phyloP scores from a whole-genome alignment of 2,888 invertebrate species.

The Boloria euphrosyne region DNA sequence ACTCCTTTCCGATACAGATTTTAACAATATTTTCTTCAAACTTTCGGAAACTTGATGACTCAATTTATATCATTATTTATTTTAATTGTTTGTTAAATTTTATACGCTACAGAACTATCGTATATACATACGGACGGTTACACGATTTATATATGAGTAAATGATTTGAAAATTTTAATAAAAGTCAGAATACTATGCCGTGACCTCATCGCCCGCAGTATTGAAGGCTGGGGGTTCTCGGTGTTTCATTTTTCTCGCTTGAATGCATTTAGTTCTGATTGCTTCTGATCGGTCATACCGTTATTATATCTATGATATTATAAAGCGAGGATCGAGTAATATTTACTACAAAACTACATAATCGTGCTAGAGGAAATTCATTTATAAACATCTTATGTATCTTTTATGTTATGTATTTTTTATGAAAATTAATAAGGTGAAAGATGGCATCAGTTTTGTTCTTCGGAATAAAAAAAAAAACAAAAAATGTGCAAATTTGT shows the following conservation, averaged over 20 bases:
- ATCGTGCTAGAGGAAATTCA: not conserved
- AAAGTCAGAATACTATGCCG: not conserved
- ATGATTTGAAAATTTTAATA: constrained; percentile 11
- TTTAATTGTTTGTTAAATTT: not conserved
- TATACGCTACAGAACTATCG: not conserved
- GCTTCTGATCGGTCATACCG: constrained; percentile 10
- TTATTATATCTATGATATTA: not conserved
- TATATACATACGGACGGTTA: not conserved
- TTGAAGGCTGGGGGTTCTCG: constrained; percentile 1
- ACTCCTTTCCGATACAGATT: no score
- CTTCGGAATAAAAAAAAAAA: no score
- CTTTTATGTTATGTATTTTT: no score
- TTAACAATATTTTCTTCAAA: no score
- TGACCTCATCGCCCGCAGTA: constrained; percentile 19
- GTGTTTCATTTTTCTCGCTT: constrained; percentile 20
- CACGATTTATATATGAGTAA: not conserved
- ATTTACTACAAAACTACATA: no score
- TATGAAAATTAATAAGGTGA: no score
- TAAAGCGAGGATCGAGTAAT: no score
- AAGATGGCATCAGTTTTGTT: no score
- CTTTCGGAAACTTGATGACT: no score
- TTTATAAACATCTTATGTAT: not conserved
- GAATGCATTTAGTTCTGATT: constrained; percentile 15
- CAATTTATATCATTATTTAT: no score
- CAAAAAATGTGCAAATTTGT: no score